Evolutionary conservation across 2,888 invertebrate species (phyloP).

Genomic region (Orchesellides sinensis): DNA sequence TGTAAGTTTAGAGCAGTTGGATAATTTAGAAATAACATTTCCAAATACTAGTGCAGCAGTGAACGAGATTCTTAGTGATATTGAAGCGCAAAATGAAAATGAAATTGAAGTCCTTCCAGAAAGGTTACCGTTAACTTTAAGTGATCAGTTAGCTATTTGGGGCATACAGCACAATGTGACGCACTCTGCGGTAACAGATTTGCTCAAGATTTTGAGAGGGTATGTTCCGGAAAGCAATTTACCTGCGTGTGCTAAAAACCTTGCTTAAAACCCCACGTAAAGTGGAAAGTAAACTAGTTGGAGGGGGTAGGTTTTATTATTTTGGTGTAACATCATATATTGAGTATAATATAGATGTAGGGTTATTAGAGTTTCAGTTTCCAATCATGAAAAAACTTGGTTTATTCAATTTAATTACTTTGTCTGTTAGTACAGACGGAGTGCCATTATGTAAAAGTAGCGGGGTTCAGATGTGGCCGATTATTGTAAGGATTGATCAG

Average conservation of each 20-base stretch:
- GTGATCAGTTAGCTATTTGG: conserved; percentile 12
- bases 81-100: too few species aligned
- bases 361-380: neutral
- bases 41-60: neutral
- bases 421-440: conserved; percentile 39
- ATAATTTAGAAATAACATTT: neutral
- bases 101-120: too few species aligned
- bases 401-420: neutral
- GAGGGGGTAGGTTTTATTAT: conserved; percentile 35
- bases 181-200: neutral
- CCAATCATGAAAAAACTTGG: neutral
- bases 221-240: neutral
- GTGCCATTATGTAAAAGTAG: conserved; percentile 51
- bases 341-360: neutral
- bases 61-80: neutral
- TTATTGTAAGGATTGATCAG: conserved; percentile 35
- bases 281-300: neutral
- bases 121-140: too few species aligned
- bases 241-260: conserved; percentile 30
- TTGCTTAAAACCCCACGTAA: conserved; percentile 23
- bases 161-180: conserved; percentile 15
- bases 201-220: neutral
- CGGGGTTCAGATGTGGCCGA: conserved; percentile 41
- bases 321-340: conserved; percentile 24
- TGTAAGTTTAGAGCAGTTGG: neutral